Evolutionary conservation across 2,113 vertebrate species (phyloP).

Genomic region (Paramisgurnus dabryanus): DNA sequence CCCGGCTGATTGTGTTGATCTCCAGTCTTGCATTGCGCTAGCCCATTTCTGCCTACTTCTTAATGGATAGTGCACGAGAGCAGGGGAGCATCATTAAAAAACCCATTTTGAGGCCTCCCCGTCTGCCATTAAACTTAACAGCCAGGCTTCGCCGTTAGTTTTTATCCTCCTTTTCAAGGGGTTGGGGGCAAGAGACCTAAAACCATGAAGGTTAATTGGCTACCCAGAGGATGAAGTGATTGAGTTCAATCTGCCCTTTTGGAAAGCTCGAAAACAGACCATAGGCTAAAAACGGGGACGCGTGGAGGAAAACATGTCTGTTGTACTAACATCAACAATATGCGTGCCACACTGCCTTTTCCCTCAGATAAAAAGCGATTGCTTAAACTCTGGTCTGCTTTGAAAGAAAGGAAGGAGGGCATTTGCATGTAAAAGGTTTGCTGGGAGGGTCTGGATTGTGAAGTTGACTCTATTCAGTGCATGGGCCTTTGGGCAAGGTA

Average conservation of each 20-base stretch:
- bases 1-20: conserved; percentile 46
- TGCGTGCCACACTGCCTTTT: neutral
- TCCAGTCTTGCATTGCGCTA: neutral
- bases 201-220: conserved; percentile 65
- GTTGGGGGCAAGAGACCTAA: conserved; percentile 58
- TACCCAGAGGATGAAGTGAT: conserved; percentile 46
- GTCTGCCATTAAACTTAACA: conserved; percentile 73
- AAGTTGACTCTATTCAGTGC: conserved; percentile 38
- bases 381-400: conserved; percentile 34
- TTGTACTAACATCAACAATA: conserved; percentile 27
- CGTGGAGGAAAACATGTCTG: conserved; percentile 7
- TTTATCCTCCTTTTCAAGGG: conserved; percentile 62
- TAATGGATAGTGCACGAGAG: conserved; percentile 68
- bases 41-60: conserved; percentile 57
- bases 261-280: conserved; percentile 17
- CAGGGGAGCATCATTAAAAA: conserved; percentile 72
- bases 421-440: conserved; percentile 57
- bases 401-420: conserved; percentile 6
- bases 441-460: conserved; percentile 6
- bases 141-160: conserved; percentile 69
- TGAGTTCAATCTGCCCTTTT: conserved; percentile 49
- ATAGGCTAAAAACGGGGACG: neutral
- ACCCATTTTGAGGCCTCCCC: conserved; percentile 67
- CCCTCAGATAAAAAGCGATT: conserved; percentile 1
- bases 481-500: conserved; percentile 46